Base-by-base conservation (phyloP, 2,113 vertebrate genomes). In the Scortum barcoo region DNA sequence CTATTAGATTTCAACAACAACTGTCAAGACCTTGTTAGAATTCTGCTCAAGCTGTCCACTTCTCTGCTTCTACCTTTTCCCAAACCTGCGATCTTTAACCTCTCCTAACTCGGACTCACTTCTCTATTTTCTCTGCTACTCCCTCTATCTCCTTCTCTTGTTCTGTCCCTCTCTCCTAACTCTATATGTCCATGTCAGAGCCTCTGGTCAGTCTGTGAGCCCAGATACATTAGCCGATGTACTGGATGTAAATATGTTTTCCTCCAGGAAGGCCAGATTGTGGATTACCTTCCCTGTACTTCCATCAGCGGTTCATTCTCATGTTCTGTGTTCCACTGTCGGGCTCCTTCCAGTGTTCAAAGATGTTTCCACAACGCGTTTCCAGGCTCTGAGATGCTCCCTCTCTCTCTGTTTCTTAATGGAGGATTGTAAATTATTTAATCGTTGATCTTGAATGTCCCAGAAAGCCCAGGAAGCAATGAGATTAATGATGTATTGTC, bases 401-500 rank as follows among this genome's bases (percentile, higher is more conserved):
- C 48, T 36, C 61, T 26, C 42, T 50, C 74, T 77, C 70, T 81
- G 72, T 91, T 86, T 61, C 68, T 90, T 78, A 74, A 78, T 76
- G 88, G 86, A 93, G 79, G 91, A 91, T 86, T 93, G 91, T 92
- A 93, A 93, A 93, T 92, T 90, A 87, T 88, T 91, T 87, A 87
- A 77, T 70, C 40, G 88, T 90, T 89, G 83, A 91, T 89, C 83
- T 90, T 91, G 91, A 93, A 92, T 93, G 92, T 93, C 89, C 90
- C 91, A 87, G 90, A 87, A 86, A 83, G 88, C 79, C 90, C 88
- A 86, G 88, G 91, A 93, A 91, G 78, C 91, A 92, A 86, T 92
- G 91, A 92, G 92, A 93, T 87, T 92, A 92, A 92, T 90, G 93
- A 91, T 93, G 91, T 94, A 83, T 92, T 86, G 90, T 94, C 83